These are phyloP conservation scores for Hydropotes inermis DNA, from an alignment of 2,113 vertebrate genomes.

Conservation along the genomic window DNA sequence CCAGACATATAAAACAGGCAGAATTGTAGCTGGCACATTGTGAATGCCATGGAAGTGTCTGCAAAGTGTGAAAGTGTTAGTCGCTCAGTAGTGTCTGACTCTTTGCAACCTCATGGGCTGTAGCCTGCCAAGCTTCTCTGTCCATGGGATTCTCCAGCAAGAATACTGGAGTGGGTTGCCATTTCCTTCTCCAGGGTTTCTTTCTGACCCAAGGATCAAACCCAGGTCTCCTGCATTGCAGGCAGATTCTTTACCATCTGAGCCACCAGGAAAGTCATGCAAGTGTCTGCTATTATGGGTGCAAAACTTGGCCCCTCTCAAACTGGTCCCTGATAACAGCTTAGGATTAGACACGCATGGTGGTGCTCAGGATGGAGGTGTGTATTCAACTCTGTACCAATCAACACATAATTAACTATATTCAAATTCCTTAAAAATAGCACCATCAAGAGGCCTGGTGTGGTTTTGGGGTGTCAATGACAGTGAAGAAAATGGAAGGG, in stretches of 20 bases:
- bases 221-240: not conserved
- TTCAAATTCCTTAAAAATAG: not conserved
- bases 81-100: not conserved
- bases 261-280: not conserved
- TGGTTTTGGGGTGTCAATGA: not conserved
- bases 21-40: accelerated
- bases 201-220: not conserved
- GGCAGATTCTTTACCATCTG: not conserved
- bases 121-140: not conserved
- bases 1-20: accelerated
- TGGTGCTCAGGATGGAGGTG: not conserved
- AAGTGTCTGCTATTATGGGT: not conserved
- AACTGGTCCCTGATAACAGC: not conserved
- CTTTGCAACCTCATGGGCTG: not conserved
- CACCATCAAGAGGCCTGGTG: not conserved
- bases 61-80: not conserved
- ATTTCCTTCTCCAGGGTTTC: not conserved
- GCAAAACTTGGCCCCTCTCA: not conserved
- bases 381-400: not conserved
- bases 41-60: not conserved
- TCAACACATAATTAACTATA: not conserved
- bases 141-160: not conserved
- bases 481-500: not conserved
- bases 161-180: not conserved
- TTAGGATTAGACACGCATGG: not conserved